Evolutionary conservation across 2,888 invertebrate species (phyloP), one percentile per base, ranked within the genome.

Genomic region (Limnephilus marmoratus): DNA sequence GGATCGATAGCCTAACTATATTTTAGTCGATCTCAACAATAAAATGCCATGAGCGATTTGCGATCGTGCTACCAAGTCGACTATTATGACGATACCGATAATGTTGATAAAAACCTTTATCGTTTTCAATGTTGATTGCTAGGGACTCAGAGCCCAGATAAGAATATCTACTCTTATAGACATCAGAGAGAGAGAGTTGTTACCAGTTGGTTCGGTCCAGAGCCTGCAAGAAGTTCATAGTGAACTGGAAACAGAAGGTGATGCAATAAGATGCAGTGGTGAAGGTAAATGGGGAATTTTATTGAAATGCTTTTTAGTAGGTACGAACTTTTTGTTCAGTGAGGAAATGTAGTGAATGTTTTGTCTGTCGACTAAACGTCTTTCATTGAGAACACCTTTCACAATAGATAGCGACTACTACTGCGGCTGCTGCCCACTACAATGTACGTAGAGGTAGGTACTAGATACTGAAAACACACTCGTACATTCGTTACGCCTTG

Each of bases 311-410:
- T 31, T 83, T 83, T 37, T 82, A 82, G 31, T 15, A 18, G n/a
- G 34, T 18, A 24, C 82, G 82, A 31, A 83, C 37, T 83, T 83
- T 83, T 83, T 83, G 31, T 83, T 15, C 15, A 15, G 83, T 37
- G 83, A 37, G 37, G 83, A 83, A 83, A 37, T 83, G 31, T 34
- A 9, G 37, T 83, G 18, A 13, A 83, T 83, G 31, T 83, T 83
- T 83, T 34, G 31, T 83, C 83, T 31, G 83, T 18, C 83, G 18
- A 18, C 18, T 83, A 83, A 83, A 34, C 31, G 18, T 83, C 37
- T 83, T 83, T 83, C 34, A 83, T 83, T 15, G 12, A 31, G 83
- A 83, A 83, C 83, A 83, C 83, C 83, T 83, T 83, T 83, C 83
- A 15, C 83, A 37, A 83, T 13, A 83, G 37, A 83, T 37, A 24